A percentile compares a stretch with the other conserved stretches of the same genome.
Evolutionary conservation across 2,113 vertebrate genomes (phyloP).

Genomic region (Oostethus manadensis): DNA sequence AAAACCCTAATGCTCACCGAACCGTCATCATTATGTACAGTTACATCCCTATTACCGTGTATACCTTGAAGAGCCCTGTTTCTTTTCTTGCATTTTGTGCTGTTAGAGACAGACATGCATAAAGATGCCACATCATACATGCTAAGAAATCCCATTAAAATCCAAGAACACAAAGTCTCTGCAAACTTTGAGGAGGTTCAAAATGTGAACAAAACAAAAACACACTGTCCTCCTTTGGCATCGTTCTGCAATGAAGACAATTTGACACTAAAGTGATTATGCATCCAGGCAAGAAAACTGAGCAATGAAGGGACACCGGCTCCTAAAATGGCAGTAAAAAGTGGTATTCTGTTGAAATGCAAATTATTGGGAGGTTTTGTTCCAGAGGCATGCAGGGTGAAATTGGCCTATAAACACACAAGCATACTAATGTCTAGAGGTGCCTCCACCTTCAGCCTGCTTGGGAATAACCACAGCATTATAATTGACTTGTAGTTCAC

Average conservation of each 20-base stretch:
- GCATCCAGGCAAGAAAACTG: slow-evolving; percentile 55
- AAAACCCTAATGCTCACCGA: too few relatives aligned
- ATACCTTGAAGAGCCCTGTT: too few relatives aligned
- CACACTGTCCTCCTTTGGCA: slow-evolving; percentile 12
- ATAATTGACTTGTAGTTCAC: slow-evolving; percentile 58
- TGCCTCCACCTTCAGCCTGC: slow-evolving; percentile 50
- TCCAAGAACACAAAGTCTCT: slow-evolving; percentile 17
- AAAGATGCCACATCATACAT: too few relatives aligned
- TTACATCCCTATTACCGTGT: too few relatives aligned
- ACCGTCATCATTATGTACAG: too few relatives aligned
- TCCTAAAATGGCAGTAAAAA: slow-evolving; percentile 58
- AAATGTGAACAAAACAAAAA: slow-evolving; percentile 2
- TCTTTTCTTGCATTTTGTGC: too few relatives aligned
- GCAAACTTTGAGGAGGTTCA: slow-evolving; percentile 25
- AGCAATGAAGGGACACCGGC: slow-evolving; percentile 36
- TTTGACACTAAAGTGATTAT: slow-evolving; percentile 61
- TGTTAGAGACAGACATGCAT: too few relatives aligned
- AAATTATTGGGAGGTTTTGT: slow-evolving; percentile 62
- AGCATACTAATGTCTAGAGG: slow-evolving; percentile 63
- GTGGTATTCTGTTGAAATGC: slow-evolving; percentile 69
- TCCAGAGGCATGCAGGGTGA: slow-evolving; percentile 69
- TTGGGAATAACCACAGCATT: slow-evolving; percentile 48
- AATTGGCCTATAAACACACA: slow-evolving; percentile 67
- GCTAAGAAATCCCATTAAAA: slow-evolving; percentile 9
- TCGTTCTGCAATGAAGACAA: slow-evolving; percentile 54